Evolutionary conservation across 2,888 invertebrate genomes (phyloP), one percentile per base, ranked within the genome.

Genomic region (Cerastis rubricosa): DNA sequence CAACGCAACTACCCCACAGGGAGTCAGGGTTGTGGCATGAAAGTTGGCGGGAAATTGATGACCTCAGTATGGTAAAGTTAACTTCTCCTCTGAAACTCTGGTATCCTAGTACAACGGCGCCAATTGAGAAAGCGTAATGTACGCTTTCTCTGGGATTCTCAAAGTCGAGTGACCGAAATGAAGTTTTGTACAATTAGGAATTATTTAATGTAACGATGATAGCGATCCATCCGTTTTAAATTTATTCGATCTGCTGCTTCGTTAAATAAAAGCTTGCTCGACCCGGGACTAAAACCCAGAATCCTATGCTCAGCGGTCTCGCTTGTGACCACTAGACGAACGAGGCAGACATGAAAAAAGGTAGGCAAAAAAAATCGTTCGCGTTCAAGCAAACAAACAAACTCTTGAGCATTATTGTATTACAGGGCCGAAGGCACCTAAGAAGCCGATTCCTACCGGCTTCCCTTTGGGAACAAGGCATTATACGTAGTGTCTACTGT

Each of bases 1-100:
- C 11, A 64, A 29, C 14, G 29, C 19, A n/a, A 49, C 17, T 51
- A 29, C 43, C 43, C n/a, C 47, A 40, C 14, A 25, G 57, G n/a
- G n/a, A 40, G 0, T 7, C 25, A 57, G 35, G 22, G 35, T 61
- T 40, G 19, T 22, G 25, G 47, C 59, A 22, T 22, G 40, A 40
- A 40, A 63, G 40, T 40, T 19, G 25, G 5, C 59, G 59, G 40
- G 25, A 69, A 74, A 29, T 19, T 25, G 9, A 22, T 66, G 12
- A n/a, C 29, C 17, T 45, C 17, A 29, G 54, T 49, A 59, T 40
- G 19, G 19, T 51, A 49, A 25, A 25, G 19, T 29, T 35, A 35
- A 49, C 19, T 49, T 17, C 47, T 72, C 49, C 22, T 73, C 49
- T 57, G 17, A 35, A 25, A 25, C 12, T 54, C 74, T 76, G 76